Percentiles rank a stretch among this genome's conserved stretches.
Evolutionary conservation across 1,140 invertebrate species (phyloP).

Genomic region (Grapholita molesta): DNA sequence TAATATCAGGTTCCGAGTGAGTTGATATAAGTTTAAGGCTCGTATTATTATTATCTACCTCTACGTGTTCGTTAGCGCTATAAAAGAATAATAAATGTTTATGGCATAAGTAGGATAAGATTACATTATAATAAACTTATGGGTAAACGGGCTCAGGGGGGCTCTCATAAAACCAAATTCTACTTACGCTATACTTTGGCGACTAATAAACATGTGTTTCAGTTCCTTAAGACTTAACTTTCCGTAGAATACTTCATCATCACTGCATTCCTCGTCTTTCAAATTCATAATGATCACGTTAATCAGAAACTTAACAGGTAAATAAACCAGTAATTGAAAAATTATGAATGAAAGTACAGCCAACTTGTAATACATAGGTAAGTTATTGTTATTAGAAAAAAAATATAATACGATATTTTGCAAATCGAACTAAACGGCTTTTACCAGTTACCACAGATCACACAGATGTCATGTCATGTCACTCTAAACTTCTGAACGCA

Average conservation of each 20-base stretch:
- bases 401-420: neutral
- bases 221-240: slow-evolving; percentile 48
- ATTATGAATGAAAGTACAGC: slow-evolving; percentile 14
- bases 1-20: slow-evolving; percentile 47
- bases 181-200: slow-evolving; percentile 18
- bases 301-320: neutral
- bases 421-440: slow-evolving; percentile 12
- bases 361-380: neutral
- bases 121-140: too few relatives aligned
- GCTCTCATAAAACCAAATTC: too few relatives aligned
- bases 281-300: slow-evolving; percentile 13
- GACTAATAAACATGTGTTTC: slow-evolving; percentile 39
- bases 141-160: too few relatives aligned
- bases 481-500: neutral
- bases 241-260: slow-evolving; percentile 53
- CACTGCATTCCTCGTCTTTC: slow-evolving; percentile 28
- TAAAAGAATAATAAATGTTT: slow-evolving; percentile 25
- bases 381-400: neutral
- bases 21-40: slow-evolving; percentile 50
- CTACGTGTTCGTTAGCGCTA: slow-evolving; percentile 15
- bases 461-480: neutral
- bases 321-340: neutral
- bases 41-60: slow-evolving; percentile 26
- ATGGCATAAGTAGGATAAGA: too few relatives aligned
- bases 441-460: neutral